Base-by-base conservation (phyloP, 2,797 vertebrate genomes). In the Paedocypris micromegethes region DNA sequence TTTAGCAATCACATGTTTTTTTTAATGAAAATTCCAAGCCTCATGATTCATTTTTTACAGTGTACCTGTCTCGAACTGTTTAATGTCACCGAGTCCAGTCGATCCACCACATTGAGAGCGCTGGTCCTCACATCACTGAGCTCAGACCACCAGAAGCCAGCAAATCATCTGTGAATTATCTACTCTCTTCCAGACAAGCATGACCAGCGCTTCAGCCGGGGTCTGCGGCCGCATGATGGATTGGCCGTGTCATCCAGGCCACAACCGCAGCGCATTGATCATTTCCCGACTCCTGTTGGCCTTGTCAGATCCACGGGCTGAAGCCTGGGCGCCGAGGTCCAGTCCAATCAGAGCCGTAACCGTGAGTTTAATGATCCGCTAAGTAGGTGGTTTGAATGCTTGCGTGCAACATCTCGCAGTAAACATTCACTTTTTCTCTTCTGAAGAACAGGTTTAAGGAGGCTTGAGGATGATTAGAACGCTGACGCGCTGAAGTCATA, bases 51-150 rank as follows among this genome's bases (percentile, higher is more conserved):
- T 62, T 57, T 72, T 65, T 62, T 55, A 23, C 23, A 23, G 23
- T 23, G 23, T 64, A 49, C 57, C 69, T 47, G 40, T 69, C 55
- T 75, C 42, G 54, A 79, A 83, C 82, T 80, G 82, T 73, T 74
- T 76, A 74, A 65, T 63, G 68, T 43, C 75, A 72, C 5, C 50
- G 37, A 64, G 41, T 66, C 50, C 70, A 78, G 79, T 86, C 80
- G 79, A 48, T 65, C 58, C 53, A 3, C 59, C 48, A 70, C 50
- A 45, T 43, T 43, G 37, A 39, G 53, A 69, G 41, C 66, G 46
- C 39, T 5, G 70, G 73, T 23, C 59, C 63, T 76, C 53, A 69
- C 68, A 75, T 60, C 65, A 43, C 42, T 59, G 64, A 69, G 68
- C 54, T 39, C 60, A 52, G 58, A 70, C 65, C 39, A 52, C 72